Percentiles rank a stretch among this genome's conserved stretches.
phyloP scores from a whole-genome alignment of 1,140 invertebrate species.

The Anoplophora glabripennis region DNA sequence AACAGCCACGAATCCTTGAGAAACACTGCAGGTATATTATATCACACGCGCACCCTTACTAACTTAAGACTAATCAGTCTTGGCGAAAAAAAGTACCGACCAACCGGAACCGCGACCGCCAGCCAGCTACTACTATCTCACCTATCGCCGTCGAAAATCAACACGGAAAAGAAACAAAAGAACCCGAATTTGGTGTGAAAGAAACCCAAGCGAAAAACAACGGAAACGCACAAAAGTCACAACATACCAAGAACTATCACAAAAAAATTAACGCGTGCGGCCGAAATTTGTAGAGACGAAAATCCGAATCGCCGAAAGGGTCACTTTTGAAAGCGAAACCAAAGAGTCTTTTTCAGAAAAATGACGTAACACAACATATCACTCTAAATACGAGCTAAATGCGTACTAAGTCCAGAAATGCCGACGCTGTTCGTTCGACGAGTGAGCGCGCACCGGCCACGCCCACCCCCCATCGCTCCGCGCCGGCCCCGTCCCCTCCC shows the following conservation, averaged over 20 bases:
- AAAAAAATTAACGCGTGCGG: conserved; percentile 9
- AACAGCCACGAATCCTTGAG: not conserved
- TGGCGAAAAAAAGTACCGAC: conserved; percentile 14
- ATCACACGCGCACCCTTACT: conserved; percentile 13
- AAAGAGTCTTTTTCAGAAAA: conserved; percentile 48
- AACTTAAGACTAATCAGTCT: conserved; percentile 40
- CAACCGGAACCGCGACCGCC: not conserved
- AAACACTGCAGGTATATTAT: not conserved
- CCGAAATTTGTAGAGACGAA: conserved; percentile 22
- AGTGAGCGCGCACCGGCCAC: conserved; percentile 29
- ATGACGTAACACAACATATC: conserved; percentile 51
- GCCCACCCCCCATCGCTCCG: conserved; percentile 34
- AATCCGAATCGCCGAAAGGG: conserved; percentile 41
- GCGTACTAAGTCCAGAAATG: conserved; percentile 45
- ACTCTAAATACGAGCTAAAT: conserved; percentile 50
- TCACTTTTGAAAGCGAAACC: conserved; percentile 48
- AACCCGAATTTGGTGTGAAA: conserved; percentile 9
- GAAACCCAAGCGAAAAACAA: conserved; percentile 18
- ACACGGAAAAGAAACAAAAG: conserved; percentile 3
- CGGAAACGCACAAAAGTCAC: conserved; percentile 23
- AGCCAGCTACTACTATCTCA: conserved; percentile 3
- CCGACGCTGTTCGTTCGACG: conserved; percentile 33
- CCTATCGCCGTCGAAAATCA: not conserved
- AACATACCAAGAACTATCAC: conserved; percentile 26
- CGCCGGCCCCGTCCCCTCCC: conserved; percentile 32